Conservation (phyloP, 2,113 vertebrate species). For the Tychaedon coryphoeus region DNA sequence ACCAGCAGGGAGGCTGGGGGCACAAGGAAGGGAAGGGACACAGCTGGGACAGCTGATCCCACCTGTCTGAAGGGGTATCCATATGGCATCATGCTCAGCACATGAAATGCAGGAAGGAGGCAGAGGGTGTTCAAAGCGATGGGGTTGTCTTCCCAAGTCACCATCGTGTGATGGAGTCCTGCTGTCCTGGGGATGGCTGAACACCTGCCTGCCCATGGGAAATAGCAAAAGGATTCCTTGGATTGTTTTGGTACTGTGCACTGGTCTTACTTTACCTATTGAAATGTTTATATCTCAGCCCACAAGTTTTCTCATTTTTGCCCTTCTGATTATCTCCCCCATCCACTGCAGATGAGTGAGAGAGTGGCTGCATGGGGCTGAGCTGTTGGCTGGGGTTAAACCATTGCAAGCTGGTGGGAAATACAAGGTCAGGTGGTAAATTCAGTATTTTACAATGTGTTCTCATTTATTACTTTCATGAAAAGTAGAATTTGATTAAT, state of each 20-base stretch:
- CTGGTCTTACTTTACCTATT: not conserved
- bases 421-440: not conserved
- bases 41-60: not conserved
- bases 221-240: not conserved
- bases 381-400: not conserved
- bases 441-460: not conserved
- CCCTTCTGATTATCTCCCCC: not conserved
- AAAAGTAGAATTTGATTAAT: slow-evolving; percentile 11
- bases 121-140: accelerated
- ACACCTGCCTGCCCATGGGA: not conserved
- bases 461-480: not conserved
- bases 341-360: not conserved
- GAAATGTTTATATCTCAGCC: not conserved
- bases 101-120: not conserved
- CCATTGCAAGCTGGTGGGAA: not conserved
- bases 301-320: not conserved
- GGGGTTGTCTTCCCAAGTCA: not conserved
- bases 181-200: not conserved
- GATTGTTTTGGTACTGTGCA: not conserved
- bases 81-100: accelerated
- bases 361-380: accelerated
- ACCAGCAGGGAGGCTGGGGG: accelerated
- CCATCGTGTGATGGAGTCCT: not conserved
- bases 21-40: not conserved
- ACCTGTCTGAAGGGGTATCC: not conserved